Conservation (phyloP, 2,113 vertebrate genomes). For the Dolichotis patagonum region DNA sequence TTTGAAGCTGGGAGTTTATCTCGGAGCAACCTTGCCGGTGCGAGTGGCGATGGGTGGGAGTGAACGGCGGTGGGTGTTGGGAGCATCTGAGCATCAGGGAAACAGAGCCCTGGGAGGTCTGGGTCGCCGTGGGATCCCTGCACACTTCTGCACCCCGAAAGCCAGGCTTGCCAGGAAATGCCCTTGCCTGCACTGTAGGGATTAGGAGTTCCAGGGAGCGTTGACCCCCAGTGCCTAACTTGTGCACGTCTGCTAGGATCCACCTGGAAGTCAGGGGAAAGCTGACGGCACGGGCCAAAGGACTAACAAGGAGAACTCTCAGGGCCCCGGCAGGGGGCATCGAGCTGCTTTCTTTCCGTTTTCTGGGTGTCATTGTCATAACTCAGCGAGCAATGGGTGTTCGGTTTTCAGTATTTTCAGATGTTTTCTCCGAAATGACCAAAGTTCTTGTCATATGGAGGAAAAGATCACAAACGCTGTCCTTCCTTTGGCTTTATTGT, state of each 20-base stretch:
- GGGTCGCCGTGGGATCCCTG: not conserved
- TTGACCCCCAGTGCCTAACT: not conserved
- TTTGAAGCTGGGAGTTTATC: not conserved
- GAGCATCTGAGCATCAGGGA: not conserved
- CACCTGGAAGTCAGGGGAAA: not conserved
- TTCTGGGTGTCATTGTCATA: not conserved
- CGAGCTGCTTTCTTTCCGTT: not conserved
- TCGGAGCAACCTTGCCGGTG: slow-evolving; percentile 11
- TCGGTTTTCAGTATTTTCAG: not conserved
- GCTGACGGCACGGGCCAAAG: not conserved
- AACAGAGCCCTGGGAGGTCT: not conserved
- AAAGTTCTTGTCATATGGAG: not conserved
- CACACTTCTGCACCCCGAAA: not conserved
- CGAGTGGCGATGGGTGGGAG: not conserved
- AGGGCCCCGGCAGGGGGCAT: not conserved
- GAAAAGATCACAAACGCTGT: not conserved
- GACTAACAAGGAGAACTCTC: not conserved
- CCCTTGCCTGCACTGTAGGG: not conserved
- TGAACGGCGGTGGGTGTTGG: not conserved
- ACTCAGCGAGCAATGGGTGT: not conserved
- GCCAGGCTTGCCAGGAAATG: not conserved
- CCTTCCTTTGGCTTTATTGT: not conserved
- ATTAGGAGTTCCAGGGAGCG: not conserved
- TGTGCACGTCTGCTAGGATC: not conserved
- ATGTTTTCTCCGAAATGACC: not conserved